These are phyloP conservation scores for Caenorhabditis imperialis DNA, from an alignment of 2,888 invertebrate species.

Conservation along the genomic window DNA sequence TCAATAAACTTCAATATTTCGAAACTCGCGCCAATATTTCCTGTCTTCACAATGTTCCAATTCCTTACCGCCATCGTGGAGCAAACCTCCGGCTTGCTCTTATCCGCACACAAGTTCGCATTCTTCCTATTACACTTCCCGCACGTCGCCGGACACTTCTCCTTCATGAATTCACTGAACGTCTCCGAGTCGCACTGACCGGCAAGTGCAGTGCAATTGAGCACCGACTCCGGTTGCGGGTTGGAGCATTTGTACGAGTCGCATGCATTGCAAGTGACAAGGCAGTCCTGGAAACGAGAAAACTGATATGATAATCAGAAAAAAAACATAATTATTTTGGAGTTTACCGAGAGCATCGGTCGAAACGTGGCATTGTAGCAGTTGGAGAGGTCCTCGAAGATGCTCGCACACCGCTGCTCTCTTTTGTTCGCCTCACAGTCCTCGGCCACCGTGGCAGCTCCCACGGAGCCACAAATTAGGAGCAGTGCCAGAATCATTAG, in stretches of 20 bases:
- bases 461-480: too few relatives aligned
- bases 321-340: background rate
- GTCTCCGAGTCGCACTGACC: slow-evolving; percentile 43
- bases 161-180: slow-evolving; percentile 56
- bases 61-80: slow-evolving; percentile 44
- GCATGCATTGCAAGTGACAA: slow-evolving; percentile 58
- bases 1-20: too few relatives aligned
- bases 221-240: slow-evolving; percentile 51
- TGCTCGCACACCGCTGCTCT: slow-evolving; percentile 41
- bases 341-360: slow-evolving; percentile 39
- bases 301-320: too few relatives aligned
- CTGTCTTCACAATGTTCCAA: too few relatives aligned
- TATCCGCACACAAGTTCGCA: slow-evolving; percentile 53
- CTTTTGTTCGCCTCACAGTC: slow-evolving; percentile 20
- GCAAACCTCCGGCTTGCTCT: slow-evolving; percentile 43
- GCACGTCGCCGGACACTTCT: slow-evolving; percentile 59
- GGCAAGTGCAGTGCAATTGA: slow-evolving; percentile 54
- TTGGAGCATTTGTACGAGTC: slow-evolving; percentile 56
- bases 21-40: too few relatives aligned
- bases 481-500: too few relatives aligned
- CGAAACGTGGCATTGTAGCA: slow-evolving; percentile 46
- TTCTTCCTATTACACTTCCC: slow-evolving; percentile 58
- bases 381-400: slow-evolving; percentile 47
- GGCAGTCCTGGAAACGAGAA: slow-evolving; percentile 53
- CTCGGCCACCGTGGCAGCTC: slow-evolving; percentile 11